A percentile compares a stretch with the other conserved stretches of the same genome.
Conservation (phyloP, 2,888 invertebrate genomes). For the Clanis bilineata region DNA sequence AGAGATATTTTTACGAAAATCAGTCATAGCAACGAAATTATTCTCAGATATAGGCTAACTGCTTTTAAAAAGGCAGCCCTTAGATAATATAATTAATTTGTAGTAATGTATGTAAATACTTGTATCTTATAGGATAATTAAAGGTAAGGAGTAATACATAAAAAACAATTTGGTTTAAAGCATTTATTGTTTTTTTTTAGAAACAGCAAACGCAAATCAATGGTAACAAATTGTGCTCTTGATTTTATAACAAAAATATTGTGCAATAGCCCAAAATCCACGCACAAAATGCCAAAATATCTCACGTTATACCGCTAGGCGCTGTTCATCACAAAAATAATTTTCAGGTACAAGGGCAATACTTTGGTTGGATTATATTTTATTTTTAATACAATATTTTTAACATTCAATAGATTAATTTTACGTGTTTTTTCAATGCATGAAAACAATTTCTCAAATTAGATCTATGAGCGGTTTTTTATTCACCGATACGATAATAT, state of each 20-base stretch:
- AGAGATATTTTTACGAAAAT: no score
- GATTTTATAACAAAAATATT: conserved; percentile 6
- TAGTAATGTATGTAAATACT: no score
- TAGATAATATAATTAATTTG: no score
- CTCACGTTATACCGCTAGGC: neutral
- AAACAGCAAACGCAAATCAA: conserved; percentile 6
- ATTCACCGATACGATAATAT: neutral
- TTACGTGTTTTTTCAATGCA: neutral
- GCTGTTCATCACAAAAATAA: conserved; percentile 22
- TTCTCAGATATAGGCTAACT: no score
- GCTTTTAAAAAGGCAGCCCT: no score
- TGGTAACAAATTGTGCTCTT: conserved; percentile 1
- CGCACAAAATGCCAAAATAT: neutral
- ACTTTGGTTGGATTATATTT: conserved; percentile 57
- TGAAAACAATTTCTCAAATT: neutral
- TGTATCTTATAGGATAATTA: no score
- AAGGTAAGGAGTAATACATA: neutral
- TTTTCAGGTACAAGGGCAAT: conserved; percentile 54
- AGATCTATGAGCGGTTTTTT: no score
- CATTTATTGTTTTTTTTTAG: conserved; percentile 10
- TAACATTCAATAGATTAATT: neutral
- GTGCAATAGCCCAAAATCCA: neutral
- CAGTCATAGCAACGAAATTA: no score
- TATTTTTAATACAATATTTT: conserved; percentile 26
- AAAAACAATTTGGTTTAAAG: conserved; percentile 2